phyloP scores from a whole-genome alignment of 2,113 vertebrate species.

The Menura novaehollandiae region DNA sequence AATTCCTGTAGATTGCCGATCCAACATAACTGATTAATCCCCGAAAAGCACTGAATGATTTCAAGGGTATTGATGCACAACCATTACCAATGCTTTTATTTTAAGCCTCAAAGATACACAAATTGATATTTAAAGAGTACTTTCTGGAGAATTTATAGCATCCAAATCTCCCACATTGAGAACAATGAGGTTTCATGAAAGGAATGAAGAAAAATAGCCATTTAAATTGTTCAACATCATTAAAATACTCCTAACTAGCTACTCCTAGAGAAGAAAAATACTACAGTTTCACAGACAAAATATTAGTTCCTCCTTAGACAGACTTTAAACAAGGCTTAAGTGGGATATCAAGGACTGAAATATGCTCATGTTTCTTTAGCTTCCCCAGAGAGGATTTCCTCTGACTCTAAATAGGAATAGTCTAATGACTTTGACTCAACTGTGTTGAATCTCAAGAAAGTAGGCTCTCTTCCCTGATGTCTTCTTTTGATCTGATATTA shows the following conservation, averaged over 20 bases:
- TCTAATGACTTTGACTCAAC: background rate
- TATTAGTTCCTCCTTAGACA: background rate
- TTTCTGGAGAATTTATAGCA: background rate
- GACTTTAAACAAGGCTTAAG: slow-evolving; percentile 28
- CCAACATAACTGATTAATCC: background rate
- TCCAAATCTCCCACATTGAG: background rate
- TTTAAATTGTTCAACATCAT: background rate
- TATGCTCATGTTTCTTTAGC: background rate
- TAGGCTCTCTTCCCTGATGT: background rate
- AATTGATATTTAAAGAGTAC: slow-evolving; percentile 2
- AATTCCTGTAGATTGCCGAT: background rate
- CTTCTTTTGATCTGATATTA: background rate
- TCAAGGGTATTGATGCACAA: background rate
- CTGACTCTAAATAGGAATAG: background rate
- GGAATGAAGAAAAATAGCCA: background rate
- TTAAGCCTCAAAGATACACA: background rate
- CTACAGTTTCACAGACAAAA: background rate
- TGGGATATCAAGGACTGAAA: slow-evolving; percentile 11
- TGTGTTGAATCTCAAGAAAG: background rate
- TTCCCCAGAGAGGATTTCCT: slow-evolving; percentile 13
- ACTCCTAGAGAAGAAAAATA: background rate
- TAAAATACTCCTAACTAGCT: slow-evolving; percentile 24
- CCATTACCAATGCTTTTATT: background rate
- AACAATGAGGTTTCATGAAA: slow-evolving; percentile 20
- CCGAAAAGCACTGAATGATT: background rate